Evolutionary conservation across 1,140 invertebrate species (phyloP), one percentile per base, ranked within the genome.

Genomic region (Papilio aristodemus): DNA sequence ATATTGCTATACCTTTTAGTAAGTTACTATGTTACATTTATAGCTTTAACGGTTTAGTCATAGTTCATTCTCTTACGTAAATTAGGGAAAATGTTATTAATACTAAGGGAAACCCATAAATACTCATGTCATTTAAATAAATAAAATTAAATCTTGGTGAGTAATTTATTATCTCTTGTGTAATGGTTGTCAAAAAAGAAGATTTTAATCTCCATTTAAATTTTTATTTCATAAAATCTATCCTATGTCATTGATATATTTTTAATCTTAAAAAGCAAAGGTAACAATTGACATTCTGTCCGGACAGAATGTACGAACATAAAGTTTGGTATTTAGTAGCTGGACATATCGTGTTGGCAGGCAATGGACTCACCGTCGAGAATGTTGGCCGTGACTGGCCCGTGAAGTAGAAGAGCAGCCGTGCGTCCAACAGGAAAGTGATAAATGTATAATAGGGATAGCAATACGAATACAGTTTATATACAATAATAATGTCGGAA

Each of bases 391-490:
- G 62, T 64, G 62, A 22, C 5, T 58, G n/a, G 38, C 14, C 8
- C 43, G 22, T 17, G 62, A 58, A 58, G 25, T 43, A 64, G 62
- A 36, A 64, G 43, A 64, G 38, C 62, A 62, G 39, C 38, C 22
- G 39, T 10, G 10, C 38, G 62, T 43, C 27, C 62, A 41, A 25
- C 37, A 64, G 39, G 62, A 64, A 64, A 64, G 62, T 64, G 11
- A 39, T 22, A 64, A 41, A 43, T 64, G 37, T 60, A 25, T 54
- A 46, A 19, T 41, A 64, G 39, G 43, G 62, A 64, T 64, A 64
- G 39, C 62, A 64, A 64, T 19, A n/a, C 62, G 8, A 43, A 64
- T 64, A 38, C 62, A 41, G 38, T 64, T 64, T 64, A 64, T 43
- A 64, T 64, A 25, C 27, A 38, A n/a, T 62, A 37, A 62, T 17